Evolutionary conservation across 1,140 invertebrate species (phyloP).

Genomic region (Drosophila kanapiae): DNA sequence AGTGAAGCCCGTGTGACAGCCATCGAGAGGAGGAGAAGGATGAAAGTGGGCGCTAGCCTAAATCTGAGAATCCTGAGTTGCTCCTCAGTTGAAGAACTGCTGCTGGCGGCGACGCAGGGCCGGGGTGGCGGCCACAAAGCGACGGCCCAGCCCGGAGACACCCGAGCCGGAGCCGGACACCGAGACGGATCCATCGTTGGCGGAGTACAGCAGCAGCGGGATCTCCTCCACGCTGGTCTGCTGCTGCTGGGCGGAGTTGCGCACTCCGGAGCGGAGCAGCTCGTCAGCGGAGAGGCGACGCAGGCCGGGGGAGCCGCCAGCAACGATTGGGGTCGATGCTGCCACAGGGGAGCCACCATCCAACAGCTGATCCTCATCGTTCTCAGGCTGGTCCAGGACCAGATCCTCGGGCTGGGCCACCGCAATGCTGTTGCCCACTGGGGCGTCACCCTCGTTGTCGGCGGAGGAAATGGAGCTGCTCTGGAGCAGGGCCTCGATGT

Average conservation of each 20-base stretch:
- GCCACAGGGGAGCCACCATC: constrained; percentile 42
- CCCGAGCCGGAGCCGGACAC: constrained; percentile 14
- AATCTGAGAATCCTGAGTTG: background rate
- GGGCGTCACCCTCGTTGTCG: constrained; percentile 24
- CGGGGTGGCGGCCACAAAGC: constrained; percentile 69
- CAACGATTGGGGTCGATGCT: background rate
- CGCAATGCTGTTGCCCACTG: constrained; percentile 65
- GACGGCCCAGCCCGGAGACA: constrained; percentile 46
- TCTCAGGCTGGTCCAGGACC: constrained; percentile 66
- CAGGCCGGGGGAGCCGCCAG: constrained; percentile 11
- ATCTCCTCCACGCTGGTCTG: constrained; percentile 81
- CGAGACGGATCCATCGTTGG: constrained; percentile 52
- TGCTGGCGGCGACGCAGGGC: constrained; percentile 66
- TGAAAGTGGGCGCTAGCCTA: constrained; percentile 3
- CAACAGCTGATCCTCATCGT: constrained; percentile 74
- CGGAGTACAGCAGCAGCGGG: constrained; percentile 75
- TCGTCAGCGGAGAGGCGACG: constrained; percentile 66
- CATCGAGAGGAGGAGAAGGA: constrained; percentile 16
- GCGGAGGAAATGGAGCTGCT: constrained; percentile 61
- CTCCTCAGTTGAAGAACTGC: constrained; percentile 49
- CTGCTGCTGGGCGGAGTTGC: constrained; percentile 61
- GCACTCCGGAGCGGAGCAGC: constrained; percentile 64
- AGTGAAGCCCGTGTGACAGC: constrained; percentile 52
- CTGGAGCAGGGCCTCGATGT: constrained; percentile 76
- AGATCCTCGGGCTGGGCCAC: constrained; percentile 71